Base-by-base conservation (phyloP, 1,140 invertebrate genomes). In the Brachionus paranguensis region DNA sequence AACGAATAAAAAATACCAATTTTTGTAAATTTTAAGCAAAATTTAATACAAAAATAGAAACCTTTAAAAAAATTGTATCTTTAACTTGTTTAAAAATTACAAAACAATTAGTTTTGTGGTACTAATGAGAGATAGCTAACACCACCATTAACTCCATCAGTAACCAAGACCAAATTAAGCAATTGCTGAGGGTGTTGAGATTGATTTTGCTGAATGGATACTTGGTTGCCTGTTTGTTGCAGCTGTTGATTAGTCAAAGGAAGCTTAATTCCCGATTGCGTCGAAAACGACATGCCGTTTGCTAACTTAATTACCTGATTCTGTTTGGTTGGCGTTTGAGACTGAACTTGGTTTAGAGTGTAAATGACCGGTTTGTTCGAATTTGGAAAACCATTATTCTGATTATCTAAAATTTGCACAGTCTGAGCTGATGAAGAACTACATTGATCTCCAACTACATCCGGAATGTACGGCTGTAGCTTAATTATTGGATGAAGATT, bases 61-160 rank as follows among this genome's bases (percentile, higher is more conserved):
- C 17, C 10, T 60, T 60, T 60, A 20, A 60, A 60, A 37, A 60
- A 60, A 60, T 60, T 60, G 10, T 10, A 20, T 60, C 17, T 20
- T 60, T 8, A 68, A 41, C 27, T 68, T 14, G 6, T 37, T 68
- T 37, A 37, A 68, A 68, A 68, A 68, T 33, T 14, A 14, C 45
- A 47, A 60, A 60, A 60, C 53, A 60, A 60, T 43, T 55, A 81
- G 43, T n/a, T 81, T 41, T 81, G 53, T 17, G 78, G 78, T 10
- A 81, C 53, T 7, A 81, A 14, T 33, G 78, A 81, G 20, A 81
- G 41, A 47, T 81, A 81, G 10, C 78, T 81, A 10, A 81, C 53
- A 24, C 50, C 78, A 64, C 78, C 78, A 81, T 81, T 81, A 27
- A 60, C 64, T 27, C 78, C 64, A 47, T 81, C 78, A 45, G 78